Percentiles rank a stretch among this genome's conserved stretches.
These are phyloP conservation scores for Pachydiplax longipennis DNA, from an alignment of 2,888 invertebrate species.

Conservation along the genomic window DNA sequence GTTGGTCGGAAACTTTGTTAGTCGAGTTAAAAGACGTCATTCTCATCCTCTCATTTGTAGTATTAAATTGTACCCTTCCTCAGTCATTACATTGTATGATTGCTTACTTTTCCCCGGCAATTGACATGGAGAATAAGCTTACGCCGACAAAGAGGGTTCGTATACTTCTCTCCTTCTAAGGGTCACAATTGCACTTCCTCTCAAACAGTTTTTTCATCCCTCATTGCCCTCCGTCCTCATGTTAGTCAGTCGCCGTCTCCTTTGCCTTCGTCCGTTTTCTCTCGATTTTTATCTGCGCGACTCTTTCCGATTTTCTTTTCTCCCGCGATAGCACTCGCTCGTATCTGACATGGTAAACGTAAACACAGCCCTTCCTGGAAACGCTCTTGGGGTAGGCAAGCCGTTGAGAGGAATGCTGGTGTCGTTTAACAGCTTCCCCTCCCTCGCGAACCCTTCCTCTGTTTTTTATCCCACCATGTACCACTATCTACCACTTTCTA, in stretches of 20 bases:
- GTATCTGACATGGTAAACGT: not conserved
- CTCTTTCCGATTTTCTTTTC: not conserved
- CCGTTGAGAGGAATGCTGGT: constrained; percentile 12
- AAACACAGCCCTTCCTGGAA: constrained; percentile 40
- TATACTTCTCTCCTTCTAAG: too few relatives aligned
- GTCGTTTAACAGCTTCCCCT: not conserved
- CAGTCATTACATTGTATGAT: not conserved
- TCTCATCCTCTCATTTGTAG: not conserved
- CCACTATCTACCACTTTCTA: not conserved
- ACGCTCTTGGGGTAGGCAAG: constrained; percentile 39
- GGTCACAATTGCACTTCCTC: too few relatives aligned
- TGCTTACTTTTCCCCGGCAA: not conserved
- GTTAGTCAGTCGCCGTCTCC: not conserved
- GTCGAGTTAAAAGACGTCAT: too few relatives aligned
- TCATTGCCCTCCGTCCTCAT: not conserved
- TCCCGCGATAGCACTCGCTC: not conserved
- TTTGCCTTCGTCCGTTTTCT: not conserved
- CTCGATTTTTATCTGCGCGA: not conserved
- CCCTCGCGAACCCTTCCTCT: not conserved
- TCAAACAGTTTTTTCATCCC: not conserved
- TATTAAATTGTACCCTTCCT: not conserved
- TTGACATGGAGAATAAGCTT: not conserved
- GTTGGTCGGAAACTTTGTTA: too few relatives aligned
- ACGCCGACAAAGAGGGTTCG: too few relatives aligned
- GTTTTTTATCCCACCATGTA: not conserved